A percentile compares a stretch with the other conserved stretches of the same genome.
phyloP scores from a whole-genome alignment of 2,113 vertebrate genomes.

The Takifugu flavidus region DNA sequence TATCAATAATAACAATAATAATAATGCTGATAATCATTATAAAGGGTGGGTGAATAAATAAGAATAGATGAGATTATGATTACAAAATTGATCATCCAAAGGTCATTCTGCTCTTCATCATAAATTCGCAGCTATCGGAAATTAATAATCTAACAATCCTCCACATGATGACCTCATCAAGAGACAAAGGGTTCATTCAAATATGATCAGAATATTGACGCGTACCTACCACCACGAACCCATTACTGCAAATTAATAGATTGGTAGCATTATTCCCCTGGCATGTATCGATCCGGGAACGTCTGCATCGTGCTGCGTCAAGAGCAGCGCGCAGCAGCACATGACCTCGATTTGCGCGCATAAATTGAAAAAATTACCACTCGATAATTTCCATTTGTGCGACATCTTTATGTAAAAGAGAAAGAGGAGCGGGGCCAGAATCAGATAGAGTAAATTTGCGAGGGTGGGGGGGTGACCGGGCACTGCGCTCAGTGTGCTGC shows the following conservation, averaged over 20 bases:
- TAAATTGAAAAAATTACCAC: conserved; percentile 77
- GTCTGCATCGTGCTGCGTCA: conserved; percentile 88
- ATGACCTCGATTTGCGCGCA: conserved; percentile 87
- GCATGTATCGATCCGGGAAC: conserved; percentile 85
- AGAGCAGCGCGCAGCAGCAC: conserved; percentile 79
- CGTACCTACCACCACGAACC: conserved; percentile 77
- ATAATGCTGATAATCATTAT: not conserved
- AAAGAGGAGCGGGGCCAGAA: conserved; percentile 46
- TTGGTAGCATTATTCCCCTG: conserved; percentile 84
- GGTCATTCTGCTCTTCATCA: conserved; percentile 23
- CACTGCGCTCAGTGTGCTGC: conserved; percentile 46
- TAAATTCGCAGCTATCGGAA: conserved; percentile 51
- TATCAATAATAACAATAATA: not conserved
- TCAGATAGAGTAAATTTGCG: conserved; percentile 65
- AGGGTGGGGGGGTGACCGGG: conserved; percentile 60
- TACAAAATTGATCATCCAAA: conserved; percentile 20
- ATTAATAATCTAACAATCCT: conserved; percentile 52
- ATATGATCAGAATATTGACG: conserved; percentile 82
- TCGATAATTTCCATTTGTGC: conserved; percentile 71
- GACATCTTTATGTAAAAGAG: conserved; percentile 73
- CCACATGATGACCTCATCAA: conserved; percentile 67
- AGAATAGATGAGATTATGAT: not conserved
- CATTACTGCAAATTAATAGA: conserved; percentile 93
- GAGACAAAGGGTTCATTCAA: conserved; percentile 73
- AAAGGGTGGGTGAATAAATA: not conserved